These are phyloP conservation scores for Prorops nasuta DNA, from an alignment of 1,140 invertebrate genomes.

Conservation along the genomic window DNA sequence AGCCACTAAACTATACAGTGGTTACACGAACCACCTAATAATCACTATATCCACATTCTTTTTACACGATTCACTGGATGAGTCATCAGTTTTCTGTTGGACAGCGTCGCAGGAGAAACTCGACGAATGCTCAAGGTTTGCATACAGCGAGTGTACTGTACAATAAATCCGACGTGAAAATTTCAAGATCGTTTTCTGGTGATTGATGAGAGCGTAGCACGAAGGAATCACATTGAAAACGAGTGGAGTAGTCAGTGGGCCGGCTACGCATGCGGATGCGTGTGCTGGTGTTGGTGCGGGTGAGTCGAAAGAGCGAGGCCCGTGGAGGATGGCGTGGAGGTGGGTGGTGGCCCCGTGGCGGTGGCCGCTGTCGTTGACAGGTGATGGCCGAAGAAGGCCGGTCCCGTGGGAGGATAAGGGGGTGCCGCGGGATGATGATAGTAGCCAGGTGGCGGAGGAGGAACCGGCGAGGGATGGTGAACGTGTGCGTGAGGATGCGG, in stretches of 20 bases:
- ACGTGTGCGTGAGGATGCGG: slow-evolving; percentile 48
- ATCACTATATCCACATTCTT: too few relatives aligned
- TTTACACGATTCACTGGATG: too few relatives aligned
- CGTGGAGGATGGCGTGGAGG: slow-evolving; percentile 44
- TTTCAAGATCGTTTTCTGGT: too few relatives aligned
- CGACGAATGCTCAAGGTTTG: too few relatives aligned
- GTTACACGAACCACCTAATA: too few relatives aligned
- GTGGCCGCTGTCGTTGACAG: slow-evolving; percentile 38
- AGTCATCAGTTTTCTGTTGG: too few relatives aligned
- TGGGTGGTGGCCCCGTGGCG: slow-evolving; percentile 35
- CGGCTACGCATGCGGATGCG: slow-evolving; percentile 53
- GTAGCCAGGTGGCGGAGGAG: slow-evolving; percentile 38
- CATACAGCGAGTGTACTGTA: too few relatives aligned
- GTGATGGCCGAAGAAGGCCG: slow-evolving; percentile 53
- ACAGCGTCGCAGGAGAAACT: too few relatives aligned
- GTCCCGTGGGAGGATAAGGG: slow-evolving; percentile 43
- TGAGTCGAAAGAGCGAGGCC: slow-evolving; percentile 38
- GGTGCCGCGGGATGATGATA: slow-evolving; percentile 46
- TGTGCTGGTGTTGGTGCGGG: slow-evolving; percentile 11
- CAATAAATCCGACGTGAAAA: too few relatives aligned
- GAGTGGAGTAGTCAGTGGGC: slow-evolving; percentile 8
- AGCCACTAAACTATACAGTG: too few relatives aligned
- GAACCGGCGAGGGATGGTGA: slow-evolving; percentile 31
- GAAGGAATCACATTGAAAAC: neutral
- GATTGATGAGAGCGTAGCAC: too few relatives aligned